These are phyloP conservation scores for Coregonus sp. DNA, from an alignment of 2,797 vertebrate genomes.

Conservation along the genomic window DNA sequence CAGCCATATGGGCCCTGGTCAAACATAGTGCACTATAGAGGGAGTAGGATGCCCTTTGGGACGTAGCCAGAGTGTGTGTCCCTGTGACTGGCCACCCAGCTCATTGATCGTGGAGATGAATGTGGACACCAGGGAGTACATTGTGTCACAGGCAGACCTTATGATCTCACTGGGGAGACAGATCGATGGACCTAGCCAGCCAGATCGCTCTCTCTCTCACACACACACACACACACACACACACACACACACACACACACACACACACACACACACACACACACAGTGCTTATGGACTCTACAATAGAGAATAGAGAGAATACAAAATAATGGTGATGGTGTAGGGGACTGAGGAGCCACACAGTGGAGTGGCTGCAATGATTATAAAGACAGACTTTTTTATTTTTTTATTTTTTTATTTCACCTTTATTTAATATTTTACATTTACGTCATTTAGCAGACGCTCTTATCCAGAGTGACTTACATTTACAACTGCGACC, in stretches of 20 bases:
- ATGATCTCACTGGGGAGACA: conserved; percentile 28
- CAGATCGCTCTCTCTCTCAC: neutral
- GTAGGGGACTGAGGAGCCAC: neutral
- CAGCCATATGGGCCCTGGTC: neutral
- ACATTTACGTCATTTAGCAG: no score
- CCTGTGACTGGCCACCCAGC: conserved; percentile 16
- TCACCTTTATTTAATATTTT: no score
- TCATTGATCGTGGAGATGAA: conserved; percentile 53
- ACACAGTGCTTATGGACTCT: no score
- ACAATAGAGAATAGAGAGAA: neutral
- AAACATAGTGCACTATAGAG: neutral
- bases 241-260: neutral
- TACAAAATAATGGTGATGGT: neutral
- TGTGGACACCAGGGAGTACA: conserved; percentile 18
- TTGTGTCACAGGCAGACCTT: conserved; percentile 28
- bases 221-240: neutral
- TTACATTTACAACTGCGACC: no score
- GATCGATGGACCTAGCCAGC: conserved; percentile 43
- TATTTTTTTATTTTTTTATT: no score
- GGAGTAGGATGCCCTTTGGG: neutral
- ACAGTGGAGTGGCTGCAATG: no score
- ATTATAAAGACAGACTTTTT: no score
- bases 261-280: no score
- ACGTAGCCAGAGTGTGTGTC: neutral
- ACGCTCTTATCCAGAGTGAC: no score